Percentiles rank a stretch among this genome's conserved stretches.
Evolutionary conservation across 2,113 vertebrate species (phyloP).

Genomic region (Camelus bactrianus): DNA sequence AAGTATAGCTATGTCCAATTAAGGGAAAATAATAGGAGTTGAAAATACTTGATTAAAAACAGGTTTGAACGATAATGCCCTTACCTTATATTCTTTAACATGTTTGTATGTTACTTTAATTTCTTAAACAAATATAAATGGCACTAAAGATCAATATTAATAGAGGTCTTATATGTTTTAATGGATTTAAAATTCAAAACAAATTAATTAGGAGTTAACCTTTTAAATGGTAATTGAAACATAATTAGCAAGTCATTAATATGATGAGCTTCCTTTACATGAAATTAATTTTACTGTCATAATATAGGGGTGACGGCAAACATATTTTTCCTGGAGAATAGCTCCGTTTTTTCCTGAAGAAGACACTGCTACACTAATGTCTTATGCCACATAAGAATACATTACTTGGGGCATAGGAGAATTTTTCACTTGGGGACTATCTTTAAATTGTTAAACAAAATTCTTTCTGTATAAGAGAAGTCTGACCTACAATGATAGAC

Average conservation of each 20-base stretch:
- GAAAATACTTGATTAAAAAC: not conserved
- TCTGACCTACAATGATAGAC: not conserved
- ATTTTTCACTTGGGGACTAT: not conserved
- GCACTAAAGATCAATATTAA: not conserved
- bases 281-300: constrained; percentile 31
- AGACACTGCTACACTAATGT: not conserved
- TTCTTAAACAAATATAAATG: not conserved
- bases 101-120: constrained; percentile 15
- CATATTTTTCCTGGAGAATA: not conserved
- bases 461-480: not conserved
- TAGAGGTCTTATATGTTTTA: not conserved
- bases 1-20: not conserved
- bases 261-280: not conserved
- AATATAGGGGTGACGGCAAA: not conserved
- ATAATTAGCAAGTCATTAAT: constrained; percentile 40
- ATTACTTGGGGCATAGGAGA: not conserved
- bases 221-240: constrained; percentile 23
- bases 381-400: not conserved
- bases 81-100: not conserved
- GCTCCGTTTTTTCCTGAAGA: no score
- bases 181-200: constrained; percentile 12
- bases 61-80: not conserved
- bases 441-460: not conserved
- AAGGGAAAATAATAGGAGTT: not conserved
- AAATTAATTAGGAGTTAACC: not conserved